Conservation (phyloP, 2,888 invertebrate species). For the Baccha elongata region DNA sequence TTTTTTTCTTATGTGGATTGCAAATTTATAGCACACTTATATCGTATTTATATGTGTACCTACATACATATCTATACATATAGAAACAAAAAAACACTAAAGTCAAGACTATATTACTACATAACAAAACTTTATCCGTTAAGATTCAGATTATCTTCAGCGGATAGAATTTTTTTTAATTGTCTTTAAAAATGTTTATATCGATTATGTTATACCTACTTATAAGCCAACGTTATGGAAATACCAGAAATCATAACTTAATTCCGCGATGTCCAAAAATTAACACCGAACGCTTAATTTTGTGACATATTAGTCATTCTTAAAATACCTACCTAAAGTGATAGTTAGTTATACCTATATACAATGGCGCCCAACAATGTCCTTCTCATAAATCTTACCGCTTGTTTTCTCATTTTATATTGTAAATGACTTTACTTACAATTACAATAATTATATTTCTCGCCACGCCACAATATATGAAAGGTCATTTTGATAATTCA, state of each 20-base stretch:
- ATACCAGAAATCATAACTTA: too few relatives aligned
- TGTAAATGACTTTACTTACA: constrained; percentile 63
- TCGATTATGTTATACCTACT: constrained; percentile 8
- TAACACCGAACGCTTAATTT: constrained; percentile 9
- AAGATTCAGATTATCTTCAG: too few relatives aligned
- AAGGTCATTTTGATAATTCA: constrained; percentile 34
- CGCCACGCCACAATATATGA: constrained; percentile 40
- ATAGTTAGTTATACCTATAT: constrained; percentile 20
- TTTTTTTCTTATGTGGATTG: too few relatives aligned
- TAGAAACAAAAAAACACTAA: too few relatives aligned
- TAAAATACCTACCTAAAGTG: background rate
- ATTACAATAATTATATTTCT: too few relatives aligned
- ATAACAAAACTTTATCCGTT: too few relatives aligned
- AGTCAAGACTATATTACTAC: too few relatives aligned
- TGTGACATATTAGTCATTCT: constrained; percentile 21
- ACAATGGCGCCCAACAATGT: constrained; percentile 42
- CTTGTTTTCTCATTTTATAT: constrained; percentile 57
- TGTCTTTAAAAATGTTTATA: background rate
- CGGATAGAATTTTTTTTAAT: too few relatives aligned
- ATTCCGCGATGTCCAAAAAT: background rate
- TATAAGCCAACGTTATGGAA: too few relatives aligned
- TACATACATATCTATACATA: too few relatives aligned
- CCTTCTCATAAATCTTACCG: constrained; percentile 44
- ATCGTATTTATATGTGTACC: too few relatives aligned
- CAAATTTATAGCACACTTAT: too few relatives aligned